Percentiles rank a stretch among this genome's conserved stretches.
These are phyloP conservation scores for Bergia puertoricense DNA, from an alignment of 92 coral and sea anemone species.

Conservation along the genomic window DNA sequence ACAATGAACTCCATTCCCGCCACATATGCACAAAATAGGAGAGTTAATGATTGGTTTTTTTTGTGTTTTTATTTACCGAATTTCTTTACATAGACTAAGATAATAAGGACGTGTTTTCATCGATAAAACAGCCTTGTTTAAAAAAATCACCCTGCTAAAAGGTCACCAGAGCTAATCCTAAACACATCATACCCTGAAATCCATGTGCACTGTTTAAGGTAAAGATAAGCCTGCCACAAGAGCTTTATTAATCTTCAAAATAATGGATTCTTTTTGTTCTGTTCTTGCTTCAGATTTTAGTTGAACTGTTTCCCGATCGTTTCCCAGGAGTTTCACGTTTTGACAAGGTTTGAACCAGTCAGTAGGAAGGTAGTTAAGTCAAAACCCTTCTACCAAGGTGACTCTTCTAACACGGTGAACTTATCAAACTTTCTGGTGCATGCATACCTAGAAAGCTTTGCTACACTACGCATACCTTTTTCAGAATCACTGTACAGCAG, in stretches of 20 bases:
- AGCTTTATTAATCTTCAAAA: neutral
- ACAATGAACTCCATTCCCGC: no score
- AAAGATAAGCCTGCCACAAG: neutral
- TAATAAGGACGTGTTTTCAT: no score
- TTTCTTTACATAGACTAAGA: no score
- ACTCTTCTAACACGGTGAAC: neutral
- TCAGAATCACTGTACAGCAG: neutral
- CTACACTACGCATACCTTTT: neutral
- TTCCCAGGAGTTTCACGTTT: neutral
- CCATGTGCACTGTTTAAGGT: neutral
- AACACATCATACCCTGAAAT: neutral
- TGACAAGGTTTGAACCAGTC: neutral
- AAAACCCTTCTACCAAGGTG: neutral
- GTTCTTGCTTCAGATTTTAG: neutral
- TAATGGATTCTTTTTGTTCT: neutral
- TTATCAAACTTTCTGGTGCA: constrained; percentile 3
- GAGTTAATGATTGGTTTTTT: no score
- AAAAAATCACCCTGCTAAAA: no score
- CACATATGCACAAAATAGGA: no score
- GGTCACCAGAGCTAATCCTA: neutral
- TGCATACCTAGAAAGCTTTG: constrained; percentile 3
- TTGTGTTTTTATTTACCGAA: no score
- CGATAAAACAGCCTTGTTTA: no score
- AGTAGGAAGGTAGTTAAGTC: neutral
- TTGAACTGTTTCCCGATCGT: neutral